Conservation (phyloP, 2,888 invertebrate species). For the Synanthedon myopaeformis region DNA sequence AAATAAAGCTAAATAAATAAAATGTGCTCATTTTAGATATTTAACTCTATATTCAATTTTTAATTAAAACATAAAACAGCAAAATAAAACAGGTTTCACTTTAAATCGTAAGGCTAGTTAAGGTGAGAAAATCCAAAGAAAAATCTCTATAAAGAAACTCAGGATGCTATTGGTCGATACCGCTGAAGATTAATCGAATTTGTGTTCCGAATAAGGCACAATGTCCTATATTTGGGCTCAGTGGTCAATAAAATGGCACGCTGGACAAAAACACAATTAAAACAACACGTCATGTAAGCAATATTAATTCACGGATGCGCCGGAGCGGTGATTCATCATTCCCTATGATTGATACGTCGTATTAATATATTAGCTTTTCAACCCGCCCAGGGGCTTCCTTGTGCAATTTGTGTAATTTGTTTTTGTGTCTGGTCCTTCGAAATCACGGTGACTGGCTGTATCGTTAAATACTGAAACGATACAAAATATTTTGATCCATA, state of each 20-base stretch:
- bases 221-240: background rate
- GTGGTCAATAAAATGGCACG: background rate
- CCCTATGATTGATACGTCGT: conserved; percentile 1
- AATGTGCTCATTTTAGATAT: no score
- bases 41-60: no score
- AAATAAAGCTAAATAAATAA: no score
- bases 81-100: no score
- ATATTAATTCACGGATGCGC: background rate
- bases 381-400: background rate
- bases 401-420: conserved; percentile 5
- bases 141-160: no score
- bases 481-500: background rate
- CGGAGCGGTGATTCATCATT: background rate
- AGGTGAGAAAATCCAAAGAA: no score
- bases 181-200: no score
- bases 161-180: no score
- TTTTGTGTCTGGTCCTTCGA: background rate
- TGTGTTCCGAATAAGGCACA: no score
- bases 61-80: no score
- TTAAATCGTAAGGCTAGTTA: no score
- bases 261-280: background rate
- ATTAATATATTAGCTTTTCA: conserved; percentile 1
- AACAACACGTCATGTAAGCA: background rate
- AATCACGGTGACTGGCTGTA: background rate
- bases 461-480: background rate